phyloP scores from a whole-genome alignment of 2,888 invertebrate genomes.

The Nomada fabriciana region DNA sequence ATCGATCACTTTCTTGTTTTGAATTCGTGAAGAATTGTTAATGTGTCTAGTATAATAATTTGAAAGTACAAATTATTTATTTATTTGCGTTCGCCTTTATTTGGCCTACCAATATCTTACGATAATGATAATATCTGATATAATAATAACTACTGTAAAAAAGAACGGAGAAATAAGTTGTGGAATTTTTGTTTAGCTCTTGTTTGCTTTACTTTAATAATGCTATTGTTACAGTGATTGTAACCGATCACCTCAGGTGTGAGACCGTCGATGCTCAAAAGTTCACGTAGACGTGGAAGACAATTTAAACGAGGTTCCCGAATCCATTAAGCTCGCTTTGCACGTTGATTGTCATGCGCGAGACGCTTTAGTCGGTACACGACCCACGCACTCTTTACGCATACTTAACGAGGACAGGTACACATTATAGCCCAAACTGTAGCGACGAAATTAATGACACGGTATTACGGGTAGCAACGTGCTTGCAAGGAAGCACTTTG shows the following conservation, averaged over 20 bases:
- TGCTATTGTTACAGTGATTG: not conserved
- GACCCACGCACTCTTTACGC: constrained; percentile 67
- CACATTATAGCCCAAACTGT: constrained; percentile 60
- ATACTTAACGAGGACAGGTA: constrained; percentile 69
- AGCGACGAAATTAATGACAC: constrained; percentile 61
- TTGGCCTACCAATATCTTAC: not conserved
- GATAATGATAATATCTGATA: too few relatives aligned
- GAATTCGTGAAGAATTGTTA: too few relatives aligned
- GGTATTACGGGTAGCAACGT: constrained; percentile 35
- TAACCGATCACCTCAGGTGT: constrained; percentile 19
- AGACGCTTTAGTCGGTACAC: constrained; percentile 66
- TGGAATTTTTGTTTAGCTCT: not conserved
- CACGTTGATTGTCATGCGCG: constrained; percentile 66
- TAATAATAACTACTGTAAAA: not conserved
- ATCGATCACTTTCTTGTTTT: not conserved
- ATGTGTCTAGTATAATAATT: too few relatives aligned
- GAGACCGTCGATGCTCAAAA: constrained; percentile 32
- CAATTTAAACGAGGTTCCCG: constrained; percentile 56
- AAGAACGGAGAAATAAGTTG: not conserved
- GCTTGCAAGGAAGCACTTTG: constrained; percentile 18
- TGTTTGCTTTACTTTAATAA: not conserved
- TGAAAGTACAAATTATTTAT: too few relatives aligned
- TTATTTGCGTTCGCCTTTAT: too few relatives aligned
- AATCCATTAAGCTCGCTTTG: constrained; percentile 60
- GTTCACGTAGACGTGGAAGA: constrained; percentile 58